phyloP scores from a whole-genome alignment of 2,888 invertebrate species.

The Helobdella robusta region DNA sequence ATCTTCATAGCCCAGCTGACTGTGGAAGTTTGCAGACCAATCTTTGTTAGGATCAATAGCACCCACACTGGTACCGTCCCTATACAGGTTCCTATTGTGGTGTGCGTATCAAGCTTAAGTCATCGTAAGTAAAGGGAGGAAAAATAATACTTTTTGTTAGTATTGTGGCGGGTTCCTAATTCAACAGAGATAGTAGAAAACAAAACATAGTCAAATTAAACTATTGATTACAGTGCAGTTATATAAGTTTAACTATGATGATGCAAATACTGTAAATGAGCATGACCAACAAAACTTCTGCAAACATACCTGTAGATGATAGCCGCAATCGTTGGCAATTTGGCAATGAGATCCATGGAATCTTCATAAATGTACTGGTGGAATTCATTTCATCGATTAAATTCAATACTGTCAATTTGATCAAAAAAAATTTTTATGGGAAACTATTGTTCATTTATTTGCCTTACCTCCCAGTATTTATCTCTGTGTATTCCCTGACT shows the following conservation, averaged over 20 bases:
- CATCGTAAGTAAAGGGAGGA: no score
- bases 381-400: neutral
- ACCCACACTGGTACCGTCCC: constrained; percentile 74
- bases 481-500: constrained; percentile 74
- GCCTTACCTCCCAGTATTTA: constrained; percentile 77
- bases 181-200: no score
- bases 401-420: neutral
- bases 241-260: no score
- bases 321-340: constrained; percentile 83
- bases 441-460: no score
- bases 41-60: constrained; percentile 80
- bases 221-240: no score
- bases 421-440: neutral
- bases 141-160: no score
- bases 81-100: constrained; percentile 48
- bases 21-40: constrained; percentile 81
- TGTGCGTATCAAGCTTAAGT: neutral
- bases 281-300: neutral
- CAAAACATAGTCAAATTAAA: no score
- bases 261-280: no score
- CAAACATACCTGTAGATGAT: constrained; percentile 78
- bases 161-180: no score
- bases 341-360: constrained; percentile 86
- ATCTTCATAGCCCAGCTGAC: constrained; percentile 75
- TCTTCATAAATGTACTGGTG: constrained; percentile 71